Base-by-base conservation (phyloP, 2,797 vertebrate genomes). In the Adrianichthys oophorus region DNA sequence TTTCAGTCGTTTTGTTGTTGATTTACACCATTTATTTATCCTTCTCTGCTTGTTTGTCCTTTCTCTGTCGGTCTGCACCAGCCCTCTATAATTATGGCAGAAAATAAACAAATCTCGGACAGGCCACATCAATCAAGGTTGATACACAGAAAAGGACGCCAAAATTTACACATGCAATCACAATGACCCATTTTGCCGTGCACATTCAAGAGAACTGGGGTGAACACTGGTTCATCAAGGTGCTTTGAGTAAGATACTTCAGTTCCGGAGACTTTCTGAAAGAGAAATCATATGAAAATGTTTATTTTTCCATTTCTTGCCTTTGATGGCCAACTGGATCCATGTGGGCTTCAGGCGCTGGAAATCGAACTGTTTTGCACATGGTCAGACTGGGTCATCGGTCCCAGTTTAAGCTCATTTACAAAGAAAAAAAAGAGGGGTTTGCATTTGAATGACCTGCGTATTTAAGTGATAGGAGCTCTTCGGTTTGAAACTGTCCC, bases 251-350 rank as follows among this genome's bases (percentile, higher is more conserved):
- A 62, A 53, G 62, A 21, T n/a, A 49, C 52, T 43, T 52, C 52
- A 50, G 55, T 48, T 16, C 29, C 24, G 12, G 59, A 67, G 63
- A 26, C 43, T 54, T 49, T 72, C 59, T 41, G 59, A 66, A 47
- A 58, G 46, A 72, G 62, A 68, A 82, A 80, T 76, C 65, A 42
- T 68, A 78, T 70, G 80, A 86, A 81, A 74, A 17, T 78, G 83
- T 86, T 88, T 83, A 82, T 85, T 85, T 81, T 84, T 73, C 73
- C 64, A 52, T 74, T 56, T 67, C 46, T 45, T 65, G 60, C 49
- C 79, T 86, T 85, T 86, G 83, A 83, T 72, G 78, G 72, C 68
- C 79, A 83, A 84, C 83, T 74, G 74, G 68, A 82, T 82, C 81
- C 84, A 86, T 72, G 76, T 84, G 85, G 64, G 47, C 41, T 76